Percentiles rank a stretch among this genome's conserved stretches.
These are phyloP conservation scores for Aphidius colemani DNA, from an alignment of 2,888 invertebrate species.

Conservation along the genomic window DNA sequence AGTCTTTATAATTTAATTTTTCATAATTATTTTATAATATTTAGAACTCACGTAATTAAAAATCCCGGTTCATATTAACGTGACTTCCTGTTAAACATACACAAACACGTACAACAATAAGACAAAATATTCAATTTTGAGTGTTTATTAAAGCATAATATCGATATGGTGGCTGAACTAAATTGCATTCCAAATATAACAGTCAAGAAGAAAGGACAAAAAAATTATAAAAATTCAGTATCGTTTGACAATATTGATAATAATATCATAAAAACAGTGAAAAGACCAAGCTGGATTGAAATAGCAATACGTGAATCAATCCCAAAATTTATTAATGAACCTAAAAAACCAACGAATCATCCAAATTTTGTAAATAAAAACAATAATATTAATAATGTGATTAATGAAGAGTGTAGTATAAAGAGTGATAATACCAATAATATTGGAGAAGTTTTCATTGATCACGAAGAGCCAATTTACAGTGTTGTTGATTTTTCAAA, in stretches of 20 bases:
- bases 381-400: too few relatives aligned
- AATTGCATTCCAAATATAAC: conserved; percentile 44
- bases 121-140: conserved; percentile 8
- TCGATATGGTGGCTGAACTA: conserved; percentile 49
- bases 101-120: conserved; percentile 13
- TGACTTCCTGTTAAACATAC: conserved; percentile 46
- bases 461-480: conserved; percentile 38
- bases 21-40: neutral
- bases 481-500: conserved; percentile 39
- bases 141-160: neutral
- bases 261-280: conserved; percentile 8
- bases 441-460: neutral
- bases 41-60: conserved; percentile 26
- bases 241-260: conserved; percentile 1
- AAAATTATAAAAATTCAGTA: neutral
- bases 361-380: too few relatives aligned
- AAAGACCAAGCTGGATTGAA: conserved; percentile 49
- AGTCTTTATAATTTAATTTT: neutral
- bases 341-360: too few relatives aligned
- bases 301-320: conserved; percentile 46
- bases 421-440: too few relatives aligned
- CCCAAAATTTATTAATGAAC: too few relatives aligned
- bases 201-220: conserved; percentile 26
- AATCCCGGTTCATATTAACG: conserved; percentile 32
- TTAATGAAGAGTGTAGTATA: too few relatives aligned